Base-by-base conservation (phyloP, 1,140 invertebrate species). In the Caenorhabditis brenneri region DNA sequence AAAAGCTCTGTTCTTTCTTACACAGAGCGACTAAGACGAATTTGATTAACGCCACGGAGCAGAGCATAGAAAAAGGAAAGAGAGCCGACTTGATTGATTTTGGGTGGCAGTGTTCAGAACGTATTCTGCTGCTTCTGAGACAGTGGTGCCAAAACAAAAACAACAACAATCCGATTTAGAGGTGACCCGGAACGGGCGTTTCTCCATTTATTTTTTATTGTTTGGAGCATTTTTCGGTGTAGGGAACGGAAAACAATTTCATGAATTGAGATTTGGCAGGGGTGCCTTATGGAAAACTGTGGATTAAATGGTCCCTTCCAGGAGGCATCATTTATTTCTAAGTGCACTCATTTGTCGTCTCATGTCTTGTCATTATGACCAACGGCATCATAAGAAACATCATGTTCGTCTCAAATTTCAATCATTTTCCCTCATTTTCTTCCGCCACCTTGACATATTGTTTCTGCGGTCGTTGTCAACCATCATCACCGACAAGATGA, bases 371-470 rank as follows among this genome's bases (percentile, higher is more conserved):
- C 58, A 65, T 65, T 65, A 65, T 33, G 15, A 65, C 22, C 15
- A 65, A 27, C 36, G 24, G 22, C 65, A 39, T 42, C 65, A 74
- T 74, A 33, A 74, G n/a, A 33, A 31, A 39, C 36, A 74, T 74
- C 65, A 74, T 74, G 65, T 74, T 74, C 65, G 65, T 74, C 65
- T 74, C 65, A 29, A 74, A 42, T 74, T 74, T 74, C 65, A 74
- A 74, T 74, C 65, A 74, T 42, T 33, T 65, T 55, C 36, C 12
- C 55, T 58, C 36, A 22, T 12, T 6, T 24, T 74, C 36, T 74
- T 74, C 65, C 65, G 65, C 65, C 65, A 74, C 65, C 65, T 74
- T 74, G 65, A 74, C 65, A 74, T 29, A 74, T 74, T 74, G 65
- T 74, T 74, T 74, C 36, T 42, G 58, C 33, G 58, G 58, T 36